phyloP scores from a whole-genome alignment of 1,140 invertebrate genomes.

The Cherax destructor region DNA sequence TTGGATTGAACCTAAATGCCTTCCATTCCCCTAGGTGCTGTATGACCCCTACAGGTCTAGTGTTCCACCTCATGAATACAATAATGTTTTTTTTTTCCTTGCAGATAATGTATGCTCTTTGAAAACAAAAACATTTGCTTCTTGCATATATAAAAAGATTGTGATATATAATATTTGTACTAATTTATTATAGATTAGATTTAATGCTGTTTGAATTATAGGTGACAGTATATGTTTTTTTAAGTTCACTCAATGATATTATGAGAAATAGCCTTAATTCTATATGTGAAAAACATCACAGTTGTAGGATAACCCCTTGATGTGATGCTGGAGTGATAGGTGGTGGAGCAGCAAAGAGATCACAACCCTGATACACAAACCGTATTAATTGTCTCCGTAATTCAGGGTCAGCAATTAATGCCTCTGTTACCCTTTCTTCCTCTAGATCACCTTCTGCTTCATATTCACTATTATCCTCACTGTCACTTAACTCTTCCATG shows the following conservation, averaged over 20 bases:
- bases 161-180: not conserved
- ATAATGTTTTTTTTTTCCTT: too few relatives aligned
- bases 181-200: conserved; percentile 77
- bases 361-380: conserved; percentile 58
- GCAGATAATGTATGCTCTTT: too few relatives aligned
- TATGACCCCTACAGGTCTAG: too few relatives aligned
- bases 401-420: conserved; percentile 22
- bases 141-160: not conserved
- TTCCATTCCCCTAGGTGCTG: too few relatives aligned
- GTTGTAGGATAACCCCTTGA: not conserved
- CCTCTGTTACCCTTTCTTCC: conserved; percentile 5
- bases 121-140: not conserved
- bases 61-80: too few relatives aligned
- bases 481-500: not conserved
- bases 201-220: conserved; percentile 77
- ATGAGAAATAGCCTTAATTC: conserved; percentile 83
- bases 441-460: conserved; percentile 3
- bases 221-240: conserved; percentile 80
- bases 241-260: conserved; percentile 80
- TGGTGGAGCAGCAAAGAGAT: conserved; percentile 42
- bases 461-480: conserved; percentile 8
- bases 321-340: conserved; percentile 6
- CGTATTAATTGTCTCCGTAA: conserved; percentile 31
- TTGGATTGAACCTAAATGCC: too few relatives aligned
- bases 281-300: conserved; percentile 79